These are phyloP conservation scores for Plagodis pulveraria DNA, from an alignment of 2,888 invertebrate genomes.

Conservation along the genomic window DNA sequence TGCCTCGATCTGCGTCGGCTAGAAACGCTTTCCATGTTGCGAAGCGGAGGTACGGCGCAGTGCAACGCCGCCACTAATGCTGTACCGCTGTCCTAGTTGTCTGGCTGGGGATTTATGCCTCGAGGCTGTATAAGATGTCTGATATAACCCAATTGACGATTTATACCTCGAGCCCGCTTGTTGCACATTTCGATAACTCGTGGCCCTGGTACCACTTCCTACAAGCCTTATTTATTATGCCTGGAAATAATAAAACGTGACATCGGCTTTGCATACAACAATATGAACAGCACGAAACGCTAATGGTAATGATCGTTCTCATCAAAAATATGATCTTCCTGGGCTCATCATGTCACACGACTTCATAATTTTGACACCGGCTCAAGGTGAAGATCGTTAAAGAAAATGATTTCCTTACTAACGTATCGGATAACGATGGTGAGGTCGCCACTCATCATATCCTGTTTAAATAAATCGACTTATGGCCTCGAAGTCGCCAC, in stretches of 20 bases:
- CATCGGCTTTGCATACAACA: constrained; percentile 34
- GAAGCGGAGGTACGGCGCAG: constrained; percentile 64
- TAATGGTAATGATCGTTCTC: constrained; percentile 44
- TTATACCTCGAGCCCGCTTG: constrained; percentile 34
- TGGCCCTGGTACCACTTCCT: constrained; percentile 37
- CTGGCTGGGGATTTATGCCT: constrained; percentile 57
- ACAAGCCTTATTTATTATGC: constrained; percentile 35
- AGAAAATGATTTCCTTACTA: constrained; percentile 66
- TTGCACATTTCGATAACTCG: constrained; percentile 38
- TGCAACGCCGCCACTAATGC: constrained; percentile 44
- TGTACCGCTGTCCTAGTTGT: constrained; percentile 35
- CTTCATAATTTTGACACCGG: constrained; percentile 51
- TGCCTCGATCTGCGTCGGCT: constrained; percentile 52
- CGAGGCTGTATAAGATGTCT: constrained; percentile 18
- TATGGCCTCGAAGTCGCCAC: constrained; percentile 52
- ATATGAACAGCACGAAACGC: constrained; percentile 44
- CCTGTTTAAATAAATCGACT: constrained; percentile 62
- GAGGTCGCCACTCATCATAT: constrained; percentile 66
- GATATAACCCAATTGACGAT: constrained; percentile 28
- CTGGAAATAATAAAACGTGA: constrained; percentile 29
- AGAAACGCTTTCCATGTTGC: constrained; percentile 74
- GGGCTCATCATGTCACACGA: constrained; percentile 47
- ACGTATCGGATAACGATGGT: constrained; percentile 61
- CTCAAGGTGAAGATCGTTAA: constrained; percentile 59
- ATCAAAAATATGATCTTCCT: constrained; percentile 43